Conservation (phyloP, 2,797 vertebrate species). For the Crocodylus rhombifer region DNA sequence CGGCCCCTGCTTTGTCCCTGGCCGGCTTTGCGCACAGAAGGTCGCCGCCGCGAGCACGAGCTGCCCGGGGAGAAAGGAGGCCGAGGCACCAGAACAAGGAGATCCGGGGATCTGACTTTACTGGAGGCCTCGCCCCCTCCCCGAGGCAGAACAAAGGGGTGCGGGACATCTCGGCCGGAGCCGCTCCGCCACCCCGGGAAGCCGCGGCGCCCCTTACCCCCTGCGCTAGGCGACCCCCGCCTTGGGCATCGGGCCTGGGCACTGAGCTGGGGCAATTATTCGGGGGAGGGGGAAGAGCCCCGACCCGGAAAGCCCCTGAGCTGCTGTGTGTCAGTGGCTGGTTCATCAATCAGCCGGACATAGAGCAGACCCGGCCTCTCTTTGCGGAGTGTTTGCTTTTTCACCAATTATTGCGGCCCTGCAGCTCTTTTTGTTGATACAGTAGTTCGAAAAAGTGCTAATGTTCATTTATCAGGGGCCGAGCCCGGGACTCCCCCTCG, state of each 20-base stretch:
- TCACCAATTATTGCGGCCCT: constrained; percentile 92
- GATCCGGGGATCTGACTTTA: too few species aligned
- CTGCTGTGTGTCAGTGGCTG: constrained; percentile 71
- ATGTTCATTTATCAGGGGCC: constrained; percentile 95
- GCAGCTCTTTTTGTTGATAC: constrained; percentile 91
- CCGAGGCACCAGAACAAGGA: too few species aligned
- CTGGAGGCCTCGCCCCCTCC: too few species aligned
- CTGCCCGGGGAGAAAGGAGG: too few species aligned
- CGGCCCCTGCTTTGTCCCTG: too few species aligned
- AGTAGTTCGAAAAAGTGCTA: constrained; percentile 92
- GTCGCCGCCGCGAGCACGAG: too few species aligned
- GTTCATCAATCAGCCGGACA: constrained; percentile 87
- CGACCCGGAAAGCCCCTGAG: constrained; percentile 72
- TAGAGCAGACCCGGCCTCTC: constrained; percentile 87
- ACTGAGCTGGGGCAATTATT: neutral
- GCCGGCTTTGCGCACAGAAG: too few species aligned
- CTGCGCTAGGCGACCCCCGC: neutral
- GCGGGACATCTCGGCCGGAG: neutral
- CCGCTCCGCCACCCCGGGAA: neutral
- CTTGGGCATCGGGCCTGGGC: neutral
- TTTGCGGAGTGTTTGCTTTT: constrained; percentile 92
- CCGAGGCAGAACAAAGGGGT: too few species aligned
- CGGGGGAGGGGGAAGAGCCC: neutral
- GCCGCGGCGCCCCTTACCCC: neutral
- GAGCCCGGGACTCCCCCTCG: constrained; percentile 85